A percentile compares a stretch with the other conserved stretches of the same genome.
Conservation (phyloP, 1,140 invertebrate species). For the Chelonus insularis region DNA sequence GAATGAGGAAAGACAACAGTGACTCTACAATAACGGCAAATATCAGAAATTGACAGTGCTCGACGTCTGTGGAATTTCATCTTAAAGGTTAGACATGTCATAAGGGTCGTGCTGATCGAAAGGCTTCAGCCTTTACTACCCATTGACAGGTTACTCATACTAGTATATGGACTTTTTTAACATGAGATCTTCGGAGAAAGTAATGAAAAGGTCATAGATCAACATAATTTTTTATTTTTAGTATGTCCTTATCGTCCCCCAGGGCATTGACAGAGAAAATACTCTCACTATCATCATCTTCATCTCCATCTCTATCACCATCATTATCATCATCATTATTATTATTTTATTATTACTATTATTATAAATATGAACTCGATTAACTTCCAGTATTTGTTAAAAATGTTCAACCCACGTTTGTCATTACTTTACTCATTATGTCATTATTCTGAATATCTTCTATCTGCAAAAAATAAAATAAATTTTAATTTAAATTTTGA, state of each 20-base stretch:
- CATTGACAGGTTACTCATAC: neutral
- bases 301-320: neutral
- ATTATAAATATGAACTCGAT: neutral
- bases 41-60: neutral
- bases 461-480: too few relatives aligned
- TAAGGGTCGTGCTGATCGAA: slow-evolving; percentile 11
- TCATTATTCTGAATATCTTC: neutral
- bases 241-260: slow-evolving; percentile 7
- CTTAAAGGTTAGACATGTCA: slow-evolving; percentile 13
- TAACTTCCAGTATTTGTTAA: neutral
- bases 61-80: slow-evolving; percentile 11
- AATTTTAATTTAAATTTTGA: too few relatives aligned
- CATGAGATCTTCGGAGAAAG: slow-evolving; percentile 46
- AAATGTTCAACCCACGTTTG: neutral
- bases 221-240: slow-evolving; percentile 45
- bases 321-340: too few relatives aligned
- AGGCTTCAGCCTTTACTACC: neutral
- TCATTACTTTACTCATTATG: neutral
- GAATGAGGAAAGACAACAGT: neutral
- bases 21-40: neutral
- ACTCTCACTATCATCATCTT: slow-evolving; percentile 6
- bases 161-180: neutral
- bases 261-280: neutral
- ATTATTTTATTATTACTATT: too few relatives aligned
- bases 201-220: slow-evolving; percentile 51